Conservation (phyloP, 2,888 invertebrate species). For the Pherbina coryleti region DNA sequence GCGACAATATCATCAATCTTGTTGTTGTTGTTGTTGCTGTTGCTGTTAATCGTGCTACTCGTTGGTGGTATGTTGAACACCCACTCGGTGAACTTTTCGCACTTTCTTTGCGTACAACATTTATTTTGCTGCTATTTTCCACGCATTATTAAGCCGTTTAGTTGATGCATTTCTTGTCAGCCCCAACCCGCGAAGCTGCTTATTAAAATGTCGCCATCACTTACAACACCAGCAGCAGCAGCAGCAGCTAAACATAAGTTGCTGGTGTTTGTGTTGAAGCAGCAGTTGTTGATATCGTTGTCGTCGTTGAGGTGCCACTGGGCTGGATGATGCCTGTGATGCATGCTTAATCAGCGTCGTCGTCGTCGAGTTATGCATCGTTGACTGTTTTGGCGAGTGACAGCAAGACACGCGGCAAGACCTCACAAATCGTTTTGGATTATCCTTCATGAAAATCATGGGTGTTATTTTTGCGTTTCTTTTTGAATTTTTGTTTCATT, state of each 20-base stretch:
- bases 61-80: neutral
- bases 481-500: neutral
- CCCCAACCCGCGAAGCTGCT: neutral
- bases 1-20: slow-evolving; percentile 67
- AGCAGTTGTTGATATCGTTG: neutral
- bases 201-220: slow-evolving; percentile 14
- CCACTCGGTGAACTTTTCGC: slow-evolving; percentile 31
- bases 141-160: slow-evolving; percentile 28
- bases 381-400: neutral
- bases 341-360: slow-evolving; percentile 56
- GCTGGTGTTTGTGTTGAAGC: too few relatives aligned
- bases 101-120: slow-evolving; percentile 5
- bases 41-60: slow-evolving; percentile 53
- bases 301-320: slow-evolving; percentile 18
- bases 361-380: slow-evolving; percentile 27
- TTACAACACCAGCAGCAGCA: neutral
- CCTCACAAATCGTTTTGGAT: slow-evolving; percentile 29
- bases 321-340: slow-evolving; percentile 51
- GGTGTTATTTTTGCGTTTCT: neutral
- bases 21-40: slow-evolving; percentile 3
- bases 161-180: neutral
- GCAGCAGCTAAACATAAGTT: neutral
- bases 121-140: slow-evolving; percentile 15
- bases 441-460: neutral
- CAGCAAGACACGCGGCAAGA: slow-evolving; percentile 13